Evolutionary conservation across 2,113 vertebrate genomes (phyloP), one percentile per base, ranked within the genome.

Genomic region (Hiodon tergisus): DNA sequence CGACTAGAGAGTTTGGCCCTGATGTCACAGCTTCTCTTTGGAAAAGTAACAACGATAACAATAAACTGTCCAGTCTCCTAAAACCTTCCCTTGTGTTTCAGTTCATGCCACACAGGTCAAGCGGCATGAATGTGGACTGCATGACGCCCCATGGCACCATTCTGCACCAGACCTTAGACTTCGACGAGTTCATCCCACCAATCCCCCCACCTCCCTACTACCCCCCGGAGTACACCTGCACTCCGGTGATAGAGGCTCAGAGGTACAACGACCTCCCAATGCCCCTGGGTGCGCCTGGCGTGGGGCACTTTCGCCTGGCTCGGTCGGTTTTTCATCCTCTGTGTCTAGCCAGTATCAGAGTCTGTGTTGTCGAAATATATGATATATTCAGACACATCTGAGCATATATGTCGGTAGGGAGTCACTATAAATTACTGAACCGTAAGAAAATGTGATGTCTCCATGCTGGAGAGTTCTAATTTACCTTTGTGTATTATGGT

Each of bases 201-300:
- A 95, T 99, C 9, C 97, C 97, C 0, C 97, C 97, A 3, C 97
- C 97, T 0, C 97, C 97, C 3, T 99, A 98, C 82, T 99, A 99
- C 86, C 97, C 97, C 0, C 97, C 97, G 0, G 97, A 98, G 68
- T 98, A 99, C 77, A 96, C 91, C 88, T 96, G 95, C 80, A 97
- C 95, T 0, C 97, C 96, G 3, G 86, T 91, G 2, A 79, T 89
- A 11, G 96, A 98, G 66, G 87, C 92, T 2, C 95, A 94, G 81
- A 97, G 97, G 97, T 92, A 81, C 81, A 74, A 17, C 0, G 0
- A 13, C 77, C 51, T 13, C 52, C 58, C 69, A 11, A n/a, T 47
- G 62, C 13, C 52, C 55, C 4, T 60, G 57, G 70, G 55, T 14
- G 51, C 3, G 9, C 72, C 11, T 13, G 4, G 9, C 72, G 52